Conservation (phyloP, 2,113 vertebrate genomes). For the Xenopus laevis region DNA sequence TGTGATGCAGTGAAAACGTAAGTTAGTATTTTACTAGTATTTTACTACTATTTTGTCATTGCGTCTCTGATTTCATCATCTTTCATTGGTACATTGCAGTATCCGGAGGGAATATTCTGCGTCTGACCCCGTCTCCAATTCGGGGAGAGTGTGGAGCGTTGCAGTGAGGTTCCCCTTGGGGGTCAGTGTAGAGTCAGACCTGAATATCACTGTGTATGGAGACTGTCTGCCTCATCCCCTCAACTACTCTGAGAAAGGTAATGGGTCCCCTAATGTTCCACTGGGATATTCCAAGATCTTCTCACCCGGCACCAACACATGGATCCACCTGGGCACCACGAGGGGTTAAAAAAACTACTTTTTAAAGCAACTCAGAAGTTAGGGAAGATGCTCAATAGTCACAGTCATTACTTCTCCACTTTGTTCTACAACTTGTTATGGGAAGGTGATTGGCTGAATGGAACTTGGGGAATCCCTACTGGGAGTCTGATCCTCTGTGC, state of each 20-base stretch:
- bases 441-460: no score
- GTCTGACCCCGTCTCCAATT: slow-evolving; percentile 56
- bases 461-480: no score
- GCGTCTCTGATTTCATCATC: no score
- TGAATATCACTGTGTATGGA: slow-evolving; percentile 52
- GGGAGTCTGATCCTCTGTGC: no score
- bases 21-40: slow-evolving; percentile 45
- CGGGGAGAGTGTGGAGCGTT: slow-evolving; percentile 57
- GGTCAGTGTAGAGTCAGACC: slow-evolving; percentile 47
- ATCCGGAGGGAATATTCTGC: slow-evolving; percentile 53
- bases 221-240: slow-evolving; percentile 48
- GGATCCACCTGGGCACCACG: no score
- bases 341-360: no score
- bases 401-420: no score
- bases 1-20: slow-evolving; percentile 57
- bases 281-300: neutral
- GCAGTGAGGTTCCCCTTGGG: slow-evolving; percentile 50
- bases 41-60: no score
- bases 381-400: no score
- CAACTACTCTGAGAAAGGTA: slow-evolving; percentile 40
- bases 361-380: no score
- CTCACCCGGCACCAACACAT: neutral
- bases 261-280: neutral
- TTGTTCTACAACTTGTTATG: no score
- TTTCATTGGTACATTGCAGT: slow-evolving; percentile 44